Evolutionary conservation across 2,888 invertebrate genomes (phyloP).

Genomic region (Strigamia transsilvanica): DNA sequence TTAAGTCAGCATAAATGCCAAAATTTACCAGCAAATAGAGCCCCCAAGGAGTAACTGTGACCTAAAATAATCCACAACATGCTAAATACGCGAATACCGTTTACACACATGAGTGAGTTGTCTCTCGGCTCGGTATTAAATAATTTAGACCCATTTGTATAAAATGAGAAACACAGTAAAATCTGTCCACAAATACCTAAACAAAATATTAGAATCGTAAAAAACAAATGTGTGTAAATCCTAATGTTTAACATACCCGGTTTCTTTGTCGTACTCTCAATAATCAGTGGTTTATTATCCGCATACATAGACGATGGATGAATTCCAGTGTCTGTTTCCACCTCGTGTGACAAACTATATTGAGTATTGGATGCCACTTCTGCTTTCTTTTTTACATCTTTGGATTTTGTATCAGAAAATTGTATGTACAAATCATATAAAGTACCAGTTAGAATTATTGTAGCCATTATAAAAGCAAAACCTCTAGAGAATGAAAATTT

Average conservation of each 20-base stretch:
- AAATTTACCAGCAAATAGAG: neutral
- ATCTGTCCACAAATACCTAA: conserved; percentile 59
- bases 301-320: neutral
- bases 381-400: neutral
- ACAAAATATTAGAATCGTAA: neutral
- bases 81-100: conserved; percentile 68
- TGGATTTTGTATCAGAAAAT: neutral
- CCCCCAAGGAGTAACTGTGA: conserved; percentile 63
- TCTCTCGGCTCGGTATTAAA: conserved; percentile 63
- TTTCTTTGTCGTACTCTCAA: neutral
- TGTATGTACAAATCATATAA: conserved; percentile 3
- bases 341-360: neutral
- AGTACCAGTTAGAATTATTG: neutral
- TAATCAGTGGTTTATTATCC: neutral
- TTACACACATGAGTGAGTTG: conserved; percentile 65
- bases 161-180: conserved; percentile 67
- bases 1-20: neutral
- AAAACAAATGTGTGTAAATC: neutral
- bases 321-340: neutral
- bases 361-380: neutral
- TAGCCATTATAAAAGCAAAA: neutral
- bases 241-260: neutral
- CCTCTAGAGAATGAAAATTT: no score
- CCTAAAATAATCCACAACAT: conserved; percentile 70
- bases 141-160: conserved; percentile 66